Evolutionary conservation across 2,888 invertebrate genomes (phyloP).

Genomic region (Nephrotoma flavescens): DNA sequence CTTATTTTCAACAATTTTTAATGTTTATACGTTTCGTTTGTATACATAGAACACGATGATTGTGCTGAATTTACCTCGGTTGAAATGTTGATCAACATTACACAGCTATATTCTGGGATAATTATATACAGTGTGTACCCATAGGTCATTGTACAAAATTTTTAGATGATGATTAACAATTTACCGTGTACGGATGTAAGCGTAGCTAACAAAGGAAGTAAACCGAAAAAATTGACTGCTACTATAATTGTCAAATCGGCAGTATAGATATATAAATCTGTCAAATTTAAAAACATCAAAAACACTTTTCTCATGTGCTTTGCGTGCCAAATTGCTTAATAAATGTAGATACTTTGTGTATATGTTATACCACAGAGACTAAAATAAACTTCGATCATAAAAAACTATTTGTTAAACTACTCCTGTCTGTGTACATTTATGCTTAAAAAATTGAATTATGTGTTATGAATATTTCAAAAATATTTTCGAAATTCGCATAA

Average conservation of each 20-base stretch:
- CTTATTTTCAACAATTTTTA: background rate
- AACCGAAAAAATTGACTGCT: background rate
- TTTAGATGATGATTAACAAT: background rate
- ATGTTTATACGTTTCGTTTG: background rate
- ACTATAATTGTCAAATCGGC: background rate
- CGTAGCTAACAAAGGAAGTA: background rate
- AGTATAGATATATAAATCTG: background rate
- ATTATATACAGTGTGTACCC: background rate
- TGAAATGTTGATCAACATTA: background rate
- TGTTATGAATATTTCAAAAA: background rate
- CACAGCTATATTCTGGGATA: background rate
- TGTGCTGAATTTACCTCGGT: background rate
- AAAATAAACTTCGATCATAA: background rate
- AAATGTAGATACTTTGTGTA: background rate
- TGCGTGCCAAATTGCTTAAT: background rate
- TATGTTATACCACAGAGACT: background rate
- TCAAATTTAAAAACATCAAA: background rate
- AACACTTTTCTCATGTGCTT: background rate
- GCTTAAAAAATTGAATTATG: too few species aligned
- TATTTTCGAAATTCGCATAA: background rate
- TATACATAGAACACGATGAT: background rate
- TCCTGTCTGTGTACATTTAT: too few species aligned
- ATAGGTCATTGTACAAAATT: background rate
- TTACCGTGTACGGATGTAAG: background rate
- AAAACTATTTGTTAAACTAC: background rate